Percentiles rank a stretch among this genome's conserved stretches.
phyloP scores from a whole-genome alignment of 53 echinoderm and acorn worm species.

The Henricia sp. region DNA sequence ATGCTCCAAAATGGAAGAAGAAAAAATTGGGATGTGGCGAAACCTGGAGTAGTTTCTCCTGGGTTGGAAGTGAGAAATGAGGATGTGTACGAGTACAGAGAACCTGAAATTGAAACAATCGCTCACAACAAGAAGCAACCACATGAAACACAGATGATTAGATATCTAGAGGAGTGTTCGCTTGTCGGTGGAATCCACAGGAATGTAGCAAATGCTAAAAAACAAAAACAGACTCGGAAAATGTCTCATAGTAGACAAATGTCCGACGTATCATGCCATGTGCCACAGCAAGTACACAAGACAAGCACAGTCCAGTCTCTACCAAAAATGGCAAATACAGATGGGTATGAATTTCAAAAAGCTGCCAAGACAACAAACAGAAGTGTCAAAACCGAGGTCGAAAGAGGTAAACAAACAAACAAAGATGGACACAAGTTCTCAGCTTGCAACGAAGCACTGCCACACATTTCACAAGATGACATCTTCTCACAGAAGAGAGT shows the following conservation, averaged over 20 bases:
- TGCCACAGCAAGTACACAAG: background rate
- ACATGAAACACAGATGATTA: constrained; percentile 12
- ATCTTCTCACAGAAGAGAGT: constrained; percentile 45
- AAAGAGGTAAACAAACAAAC: background rate
- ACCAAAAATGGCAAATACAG: background rate
- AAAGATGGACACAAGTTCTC: background rate
- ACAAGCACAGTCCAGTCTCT: background rate
- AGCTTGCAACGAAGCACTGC: background rate
- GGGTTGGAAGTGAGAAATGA: background rate
- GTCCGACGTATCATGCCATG: background rate
- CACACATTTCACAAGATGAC: background rate
- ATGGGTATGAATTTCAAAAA: background rate
- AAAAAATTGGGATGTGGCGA: background rate
- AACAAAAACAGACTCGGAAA: background rate
- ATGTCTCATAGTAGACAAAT: background rate
- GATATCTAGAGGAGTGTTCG: background rate
- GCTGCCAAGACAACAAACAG: background rate
- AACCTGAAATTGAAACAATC: background rate
- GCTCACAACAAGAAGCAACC: background rate
- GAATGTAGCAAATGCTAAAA: background rate
- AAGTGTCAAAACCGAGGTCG: background rate
- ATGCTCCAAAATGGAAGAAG: background rate
- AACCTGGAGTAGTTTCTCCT: no score
- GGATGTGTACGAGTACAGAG: constrained; percentile 13
- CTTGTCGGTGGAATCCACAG: background rate